Conservation (phyloP, 2,113 vertebrate species). For the Chascanopsetta lugubris region DNA sequence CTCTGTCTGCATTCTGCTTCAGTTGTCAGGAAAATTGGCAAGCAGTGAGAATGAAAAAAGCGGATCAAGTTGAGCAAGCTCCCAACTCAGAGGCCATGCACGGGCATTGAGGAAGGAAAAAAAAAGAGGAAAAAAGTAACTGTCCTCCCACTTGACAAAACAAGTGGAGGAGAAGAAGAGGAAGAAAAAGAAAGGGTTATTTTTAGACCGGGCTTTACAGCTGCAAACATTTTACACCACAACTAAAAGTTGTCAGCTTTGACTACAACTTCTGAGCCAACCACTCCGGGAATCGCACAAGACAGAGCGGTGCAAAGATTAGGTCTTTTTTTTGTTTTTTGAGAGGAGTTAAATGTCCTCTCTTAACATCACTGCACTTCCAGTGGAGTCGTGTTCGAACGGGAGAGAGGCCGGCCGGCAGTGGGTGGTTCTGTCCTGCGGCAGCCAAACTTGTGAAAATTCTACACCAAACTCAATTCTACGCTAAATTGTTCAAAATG, state of each 20-base stretch:
- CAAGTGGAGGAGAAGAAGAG: constrained; percentile 34
- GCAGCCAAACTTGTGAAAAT: constrained; percentile 39
- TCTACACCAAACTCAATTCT: too few species aligned
- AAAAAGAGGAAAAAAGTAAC: constrained; percentile 47
- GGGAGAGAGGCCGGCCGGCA: constrained; percentile 13
- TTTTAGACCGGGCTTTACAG: constrained; percentile 65
- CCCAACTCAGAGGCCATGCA: constrained; percentile 59
- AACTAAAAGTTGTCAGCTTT: constrained; percentile 25
- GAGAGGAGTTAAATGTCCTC: constrained; percentile 22
- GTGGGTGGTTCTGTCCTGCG: constrained; percentile 16
- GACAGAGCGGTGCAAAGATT: constrained; percentile 16
- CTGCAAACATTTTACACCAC: constrained; percentile 49
- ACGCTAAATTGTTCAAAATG: constrained; percentile 63
- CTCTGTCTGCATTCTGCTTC: constrained; percentile 73
- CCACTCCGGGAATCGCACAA: constrained; percentile 35
- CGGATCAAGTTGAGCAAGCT: constrained; percentile 72
- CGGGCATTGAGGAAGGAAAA: constrained; percentile 29
- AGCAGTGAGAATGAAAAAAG: constrained; percentile 63
- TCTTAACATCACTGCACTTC: constrained; percentile 24
- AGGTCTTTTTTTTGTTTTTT: constrained; percentile 23
- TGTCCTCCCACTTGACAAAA: constrained; percentile 68
- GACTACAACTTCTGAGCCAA: constrained; percentile 5
- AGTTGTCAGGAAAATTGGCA: constrained; percentile 80
- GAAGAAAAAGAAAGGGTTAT: constrained; percentile 50
- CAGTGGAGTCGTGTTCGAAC: constrained; percentile 19